phyloP scores from a whole-genome alignment of 2,113 vertebrate genomes.

The Caranx melampygus region DNA sequence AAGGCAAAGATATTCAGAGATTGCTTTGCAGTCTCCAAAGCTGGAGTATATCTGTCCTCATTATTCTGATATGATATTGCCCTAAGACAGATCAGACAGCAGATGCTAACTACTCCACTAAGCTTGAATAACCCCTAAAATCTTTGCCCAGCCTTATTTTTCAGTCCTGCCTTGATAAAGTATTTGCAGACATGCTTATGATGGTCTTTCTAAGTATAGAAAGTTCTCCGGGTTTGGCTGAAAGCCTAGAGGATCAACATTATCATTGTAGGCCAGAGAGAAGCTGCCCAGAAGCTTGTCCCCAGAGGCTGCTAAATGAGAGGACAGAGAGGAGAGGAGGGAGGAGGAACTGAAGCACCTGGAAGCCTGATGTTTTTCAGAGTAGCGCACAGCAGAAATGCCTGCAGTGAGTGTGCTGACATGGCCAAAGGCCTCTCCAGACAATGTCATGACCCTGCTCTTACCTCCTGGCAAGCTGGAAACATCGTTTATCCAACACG shows the following conservation, averaged over 20 bases:
- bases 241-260: constrained; percentile 74
- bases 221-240: constrained; percentile 57
- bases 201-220: constrained; percentile 71
- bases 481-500: constrained; percentile 62
- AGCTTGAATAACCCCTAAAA: constrained; percentile 70
- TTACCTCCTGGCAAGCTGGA: constrained; percentile 34
- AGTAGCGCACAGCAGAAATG: constrained; percentile 14
- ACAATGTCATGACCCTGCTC: constrained; percentile 61
- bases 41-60: constrained; percentile 71
- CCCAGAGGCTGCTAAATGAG: constrained; percentile 68
- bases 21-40: constrained; percentile 60
- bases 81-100: constrained; percentile 71
- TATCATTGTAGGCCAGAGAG: constrained; percentile 63
- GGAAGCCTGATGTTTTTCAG: constrained; percentile 51
- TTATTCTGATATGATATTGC: constrained; percentile 76
- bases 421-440: constrained; percentile 49
- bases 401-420: constrained; percentile 59
- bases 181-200: constrained; percentile 70
- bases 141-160: constrained; percentile 65
- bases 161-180: constrained; percentile 50
- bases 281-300: constrained; percentile 65
- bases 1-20: constrained; percentile 43
- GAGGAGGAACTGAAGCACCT: constrained; percentile 54
- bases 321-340: constrained; percentile 45
- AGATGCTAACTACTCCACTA: constrained; percentile 72